Percentiles rank a stretch among this genome's conserved stretches.
phyloP scores from a whole-genome alignment of 2,888 invertebrate genomes.

The Homarus gammarus region DNA sequence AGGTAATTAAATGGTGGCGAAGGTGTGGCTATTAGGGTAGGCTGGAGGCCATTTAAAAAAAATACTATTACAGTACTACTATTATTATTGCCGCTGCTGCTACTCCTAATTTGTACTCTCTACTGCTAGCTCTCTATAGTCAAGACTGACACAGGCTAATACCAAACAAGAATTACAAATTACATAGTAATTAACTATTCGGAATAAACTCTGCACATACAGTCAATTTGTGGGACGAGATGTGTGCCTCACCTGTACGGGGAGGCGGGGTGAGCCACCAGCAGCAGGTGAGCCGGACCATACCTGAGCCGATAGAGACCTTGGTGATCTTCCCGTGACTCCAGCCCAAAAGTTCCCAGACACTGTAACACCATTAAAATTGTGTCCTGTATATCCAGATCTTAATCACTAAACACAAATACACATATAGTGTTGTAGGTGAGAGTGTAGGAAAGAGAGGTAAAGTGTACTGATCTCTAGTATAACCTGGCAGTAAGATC shows the following conservation, averaged over 20 bases:
- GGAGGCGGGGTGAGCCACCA: conserved; percentile 54
- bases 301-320: conserved; percentile 45
- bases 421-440: too few species aligned
- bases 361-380: conserved; percentile 33
- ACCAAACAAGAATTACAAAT: background rate
- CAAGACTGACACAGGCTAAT: background rate
- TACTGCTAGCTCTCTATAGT: background rate
- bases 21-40: too few species aligned
- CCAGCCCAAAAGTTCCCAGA: conserved; percentile 36
- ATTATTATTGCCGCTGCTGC: background rate
- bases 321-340: conserved; percentile 43
- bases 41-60: too few species aligned
- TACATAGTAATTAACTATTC: background rate
- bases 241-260: conserved; percentile 28
- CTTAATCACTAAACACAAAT: too few species aligned
- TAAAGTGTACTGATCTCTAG: too few species aligned
- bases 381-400: too few species aligned
- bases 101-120: background rate
- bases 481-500: too few species aligned
- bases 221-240: background rate
- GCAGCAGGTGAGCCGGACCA: conserved; percentile 45
- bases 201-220: background rate
- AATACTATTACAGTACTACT: background rate
- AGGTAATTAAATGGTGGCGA: too few species aligned
- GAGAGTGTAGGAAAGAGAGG: too few species aligned